Base-by-base conservation (phyloP, 1,140 invertebrate genomes). In the Brachystomella parvula region DNA sequence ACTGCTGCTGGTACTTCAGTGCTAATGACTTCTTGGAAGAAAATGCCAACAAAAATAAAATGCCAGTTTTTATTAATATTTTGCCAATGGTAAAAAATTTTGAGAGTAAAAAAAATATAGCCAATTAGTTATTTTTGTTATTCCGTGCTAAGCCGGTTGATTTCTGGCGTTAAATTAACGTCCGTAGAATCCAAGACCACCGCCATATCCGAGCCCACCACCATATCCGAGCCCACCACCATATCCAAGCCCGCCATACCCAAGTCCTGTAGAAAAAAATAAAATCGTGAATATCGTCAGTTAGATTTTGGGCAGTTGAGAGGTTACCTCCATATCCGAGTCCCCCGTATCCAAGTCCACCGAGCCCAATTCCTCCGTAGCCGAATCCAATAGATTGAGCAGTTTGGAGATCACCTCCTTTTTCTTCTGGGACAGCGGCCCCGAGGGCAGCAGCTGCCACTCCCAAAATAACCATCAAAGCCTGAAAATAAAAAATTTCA, bases 211-310 rank as follows among this genome's bases (percentile, higher is more conserved):
- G n/a, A n/a, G n/a, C n/a, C n/a, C n/a, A n/a, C n/a, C 24, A 53
- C 49, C 49, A 53, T 53, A 53, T 53, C 49, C 49, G 24, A 53
- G 49, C 12, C 49, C 49, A n/a, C n/a, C 24, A 53, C 49, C 49
- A 53, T 53, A 53, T 53, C 49, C 49, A 24, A 53, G 49, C 12
- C 49, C 49, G n/a, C n/a, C 24, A 53, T n/a, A n/a, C n/a, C n/a
- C n/a, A n/a, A n/a, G n/a, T n/a, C n/a, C n/a, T n/a, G n/a, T n/a
- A n/a, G n/a, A n/a, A n/a, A n/a, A n/a, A n/a, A n/a, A n/a, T n/a
- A n/a, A n/a, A n/a, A n/a, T n/a, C n/a, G n/a, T n/a, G n/a, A n/a
- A n/a, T n/a, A n/a, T n/a, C n/a, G n/a, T n/a, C n/a, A n/a, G n/a
- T n/a, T n/a, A n/a, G n/a, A n/a, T n/a, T n/a, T n/a, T n/a, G n/a